Base-by-base conservation (phyloP, 2,113 vertebrate genomes). In the Calidris pugnax region DNA sequence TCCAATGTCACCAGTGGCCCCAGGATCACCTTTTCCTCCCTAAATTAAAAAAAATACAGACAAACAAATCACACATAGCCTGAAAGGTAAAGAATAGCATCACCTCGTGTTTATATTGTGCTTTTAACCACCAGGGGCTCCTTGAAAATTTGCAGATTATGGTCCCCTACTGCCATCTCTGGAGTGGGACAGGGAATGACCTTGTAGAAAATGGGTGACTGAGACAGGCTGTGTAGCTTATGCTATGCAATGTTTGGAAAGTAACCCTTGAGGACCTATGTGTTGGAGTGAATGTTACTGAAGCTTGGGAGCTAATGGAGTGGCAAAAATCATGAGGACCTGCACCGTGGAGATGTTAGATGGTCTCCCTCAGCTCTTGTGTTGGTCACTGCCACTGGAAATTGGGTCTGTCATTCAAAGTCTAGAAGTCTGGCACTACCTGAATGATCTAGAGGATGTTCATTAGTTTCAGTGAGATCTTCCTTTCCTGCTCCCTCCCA, bases 1-100 rank as follows among this genome's bases (percentile, higher is more conserved):
- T 9, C 99, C 99, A 1, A 66, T 72, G 60, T 98, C 97, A 75
- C 99, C 99, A 11, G 92, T 18, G 80, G 95, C 90, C 10, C 99
- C 99, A 45, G 96, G 81, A 60, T 98, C 98, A 47, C 99, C 99
- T 66, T 95, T 94, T 53, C 86, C 98, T 37, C 99, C 99, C 99
- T 99, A 32, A 6, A 18, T 14, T 39, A 41, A 79, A 81, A 56
- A 24, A 48, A 17, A 59, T 35, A 28, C 3, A 37, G n/a, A 45
- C 14, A 87, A 76, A 71, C 4, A 17, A 21, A 35, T 33, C 55
- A 79, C 4, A 8, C 10, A 41, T 4, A 51, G 22, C 30, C 30
- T 57, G 47, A 28, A n/a, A 76, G 21, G 37, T 26, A 22, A 63
- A 57, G 13, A 51, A 53, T 3, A 50, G 14, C 64, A 85, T 56